Conservation (phyloP, 2,888 invertebrate genomes). For the Drosophila anomelani region DNA sequence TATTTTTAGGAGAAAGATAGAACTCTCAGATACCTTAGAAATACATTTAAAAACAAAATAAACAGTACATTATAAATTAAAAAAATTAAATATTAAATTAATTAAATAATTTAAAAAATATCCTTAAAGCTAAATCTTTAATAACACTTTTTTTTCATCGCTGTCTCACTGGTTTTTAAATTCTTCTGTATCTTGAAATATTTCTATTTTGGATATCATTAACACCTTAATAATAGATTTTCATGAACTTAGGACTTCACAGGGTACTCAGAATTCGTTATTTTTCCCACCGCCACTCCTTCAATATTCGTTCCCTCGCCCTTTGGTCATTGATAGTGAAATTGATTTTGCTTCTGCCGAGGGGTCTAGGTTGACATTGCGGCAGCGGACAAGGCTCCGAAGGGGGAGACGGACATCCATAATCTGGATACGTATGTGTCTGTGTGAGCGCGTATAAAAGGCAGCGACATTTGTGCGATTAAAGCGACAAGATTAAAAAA, state of each 20-base stretch:
- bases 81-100: too few species aligned
- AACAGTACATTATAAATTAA: too few species aligned
- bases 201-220: neutral
- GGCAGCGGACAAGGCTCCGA: neutral
- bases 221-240: neutral
- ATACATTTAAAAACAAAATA: too few species aligned
- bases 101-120: too few species aligned
- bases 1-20: neutral
- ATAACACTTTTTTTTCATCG: too few species aligned
- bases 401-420: slow-evolving; percentile 14
- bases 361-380: slow-evolving; percentile 58
- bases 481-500: slow-evolving; percentile 85
- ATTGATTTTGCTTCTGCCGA: slow-evolving; percentile 81
- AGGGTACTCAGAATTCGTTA: slow-evolving; percentile 11
- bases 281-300: neutral
- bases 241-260: neutral
- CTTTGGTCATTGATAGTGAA: slow-evolving; percentile 75
- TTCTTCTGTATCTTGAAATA: neutral
- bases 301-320: slow-evolving; percentile 22
- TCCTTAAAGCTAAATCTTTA: too few species aligned
- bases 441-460: slow-evolving; percentile 60
- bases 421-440: slow-evolving; percentile 31
- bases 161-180: too few species aligned
- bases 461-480: slow-evolving; percentile 85
- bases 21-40: slow-evolving; percentile 1